These are phyloP conservation scores for Macaca nemestrina DNA, from an alignment of 2,113 vertebrate genomes.

Conservation along the genomic window DNA sequence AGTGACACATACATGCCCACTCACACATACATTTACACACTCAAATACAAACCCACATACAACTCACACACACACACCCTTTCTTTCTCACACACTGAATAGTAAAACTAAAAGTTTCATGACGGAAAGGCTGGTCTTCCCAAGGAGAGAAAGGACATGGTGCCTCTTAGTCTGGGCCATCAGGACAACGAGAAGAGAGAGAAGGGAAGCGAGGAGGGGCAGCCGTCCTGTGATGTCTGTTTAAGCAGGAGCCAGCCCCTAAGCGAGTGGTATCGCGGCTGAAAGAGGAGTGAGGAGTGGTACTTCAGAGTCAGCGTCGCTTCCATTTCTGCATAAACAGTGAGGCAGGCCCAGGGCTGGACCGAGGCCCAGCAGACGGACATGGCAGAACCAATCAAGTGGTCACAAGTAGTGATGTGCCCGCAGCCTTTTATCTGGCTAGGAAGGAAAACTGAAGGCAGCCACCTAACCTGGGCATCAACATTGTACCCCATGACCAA, in stretches of 20 bases:
- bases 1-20: too few relatives aligned
- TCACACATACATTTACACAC: neutral
- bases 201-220: neutral
- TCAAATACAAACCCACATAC: too few relatives aligned
- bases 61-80: too few relatives aligned
- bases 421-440: neutral
- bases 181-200: too few relatives aligned
- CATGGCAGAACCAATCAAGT: too few relatives aligned
- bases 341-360: too few relatives aligned
- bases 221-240: neutral
- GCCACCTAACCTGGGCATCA: neutral
- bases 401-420: neutral
- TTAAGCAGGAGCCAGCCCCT: neutral
- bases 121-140: neutral
- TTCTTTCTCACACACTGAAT: neutral
- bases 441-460: neutral
- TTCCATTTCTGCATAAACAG: too few relatives aligned
- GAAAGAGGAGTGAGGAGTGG: neutral
- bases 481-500: neutral
- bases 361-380: neutral
- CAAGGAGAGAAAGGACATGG: neutral
- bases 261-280: neutral
- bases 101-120: neutral
- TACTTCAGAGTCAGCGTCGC: too few relatives aligned
- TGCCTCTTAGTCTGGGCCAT: neutral